phyloP scores from a whole-genome alignment of 2,797 vertebrate species.

The Sebastes wilsoni region DNA sequence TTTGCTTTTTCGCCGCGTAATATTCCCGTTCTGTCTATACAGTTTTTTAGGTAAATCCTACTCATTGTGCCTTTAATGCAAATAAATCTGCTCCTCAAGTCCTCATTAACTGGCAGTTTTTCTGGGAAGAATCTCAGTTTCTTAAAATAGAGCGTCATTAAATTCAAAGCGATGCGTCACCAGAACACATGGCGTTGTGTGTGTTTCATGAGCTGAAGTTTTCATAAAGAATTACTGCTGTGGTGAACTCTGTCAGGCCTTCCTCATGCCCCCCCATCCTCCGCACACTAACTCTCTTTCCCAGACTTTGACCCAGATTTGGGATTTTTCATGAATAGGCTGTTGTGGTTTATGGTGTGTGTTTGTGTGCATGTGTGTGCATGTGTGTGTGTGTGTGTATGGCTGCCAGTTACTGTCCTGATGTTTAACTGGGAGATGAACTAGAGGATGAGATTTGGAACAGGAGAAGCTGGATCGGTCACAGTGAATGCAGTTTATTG shows the following conservation, averaged over 20 bases:
- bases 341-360: background rate
- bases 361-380: background rate
- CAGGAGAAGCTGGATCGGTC: background rate
- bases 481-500: background rate
- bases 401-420: no score
- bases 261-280: background rate
- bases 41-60: background rate
- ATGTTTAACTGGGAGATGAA: background rate
- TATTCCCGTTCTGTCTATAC: no score
- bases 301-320: constrained; percentile 3
- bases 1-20: no score
- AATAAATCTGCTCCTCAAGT: background rate
- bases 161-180: background rate
- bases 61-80: background rate
- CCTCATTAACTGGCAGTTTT: background rate
- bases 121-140: background rate
- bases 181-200: background rate
- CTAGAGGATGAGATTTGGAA: background rate
- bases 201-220: background rate
- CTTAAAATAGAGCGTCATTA: background rate
- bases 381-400: background rate
- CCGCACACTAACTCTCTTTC: background rate
- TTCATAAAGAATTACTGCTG: background rate
- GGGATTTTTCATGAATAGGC: background rate
- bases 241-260: background rate